Conservation (phyloP, 2,797 vertebrate species). For the Prionace glauca region DNA sequence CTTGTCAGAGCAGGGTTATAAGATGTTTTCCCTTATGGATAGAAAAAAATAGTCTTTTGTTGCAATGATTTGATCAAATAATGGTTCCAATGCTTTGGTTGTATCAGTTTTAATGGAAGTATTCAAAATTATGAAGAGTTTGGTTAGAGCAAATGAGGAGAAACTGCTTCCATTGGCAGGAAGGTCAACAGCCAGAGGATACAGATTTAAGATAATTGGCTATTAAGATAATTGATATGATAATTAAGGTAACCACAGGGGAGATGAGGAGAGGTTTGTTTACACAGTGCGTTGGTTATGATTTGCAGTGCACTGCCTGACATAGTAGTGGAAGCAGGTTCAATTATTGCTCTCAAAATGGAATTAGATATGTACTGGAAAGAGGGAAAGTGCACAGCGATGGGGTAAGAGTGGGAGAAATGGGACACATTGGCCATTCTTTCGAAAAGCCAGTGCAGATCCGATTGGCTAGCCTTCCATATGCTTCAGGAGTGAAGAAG, state of each 20-base stretch:
- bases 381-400: neutral
- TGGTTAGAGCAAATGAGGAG: neutral
- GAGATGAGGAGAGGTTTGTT: neutral
- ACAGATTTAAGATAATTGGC: neutral
- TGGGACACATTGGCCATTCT: neutral
- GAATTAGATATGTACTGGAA: neutral
- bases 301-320: neutral
- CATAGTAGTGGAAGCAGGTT: neutral
- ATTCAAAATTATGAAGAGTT: neutral
- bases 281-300: neutral
- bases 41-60: neutral
- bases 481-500: no score
- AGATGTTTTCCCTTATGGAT: neutral
- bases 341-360: neutral
- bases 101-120: neutral
- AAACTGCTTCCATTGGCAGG: neutral
- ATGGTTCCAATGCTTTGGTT: neutral
- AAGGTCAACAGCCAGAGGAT: neutral
- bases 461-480: neutral
- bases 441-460: neutral
- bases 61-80: neutral
- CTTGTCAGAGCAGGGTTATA: neutral
- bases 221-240: neutral
- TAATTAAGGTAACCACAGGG: neutral
- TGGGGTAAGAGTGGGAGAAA: neutral